Evolutionary conservation across 2,113 vertebrate genomes (phyloP).

Genomic region (Cyrtonyx montezumae): DNA sequence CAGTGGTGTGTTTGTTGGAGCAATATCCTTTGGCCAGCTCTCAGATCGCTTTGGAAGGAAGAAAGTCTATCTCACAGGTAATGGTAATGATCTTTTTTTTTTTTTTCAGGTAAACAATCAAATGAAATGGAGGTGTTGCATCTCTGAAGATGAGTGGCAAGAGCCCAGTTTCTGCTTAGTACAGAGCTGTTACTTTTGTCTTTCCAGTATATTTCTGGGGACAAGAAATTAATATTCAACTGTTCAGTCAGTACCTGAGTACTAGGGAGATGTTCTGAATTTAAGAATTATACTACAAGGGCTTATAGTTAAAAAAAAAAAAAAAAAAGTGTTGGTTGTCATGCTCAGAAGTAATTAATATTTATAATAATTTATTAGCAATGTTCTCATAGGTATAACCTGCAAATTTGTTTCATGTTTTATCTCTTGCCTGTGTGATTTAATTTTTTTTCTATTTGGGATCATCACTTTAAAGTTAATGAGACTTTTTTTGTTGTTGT

Average conservation of each 20-base stretch:
- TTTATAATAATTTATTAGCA: neutral
- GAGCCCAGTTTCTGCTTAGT: neutral
- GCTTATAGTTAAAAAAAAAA: neutral
- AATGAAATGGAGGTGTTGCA: rapidly evolving
- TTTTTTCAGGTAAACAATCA: neutral
- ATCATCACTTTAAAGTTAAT: neutral
- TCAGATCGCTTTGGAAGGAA: slow-evolving; percentile 83
- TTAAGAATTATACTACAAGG: rapidly evolving
- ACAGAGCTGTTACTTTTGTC: neutral
- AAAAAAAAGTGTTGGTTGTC: rapidly evolving
- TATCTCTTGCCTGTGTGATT: neutral
- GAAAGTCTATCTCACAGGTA: slow-evolving; percentile 84
- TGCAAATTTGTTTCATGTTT: neutral
- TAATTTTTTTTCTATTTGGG: neutral
- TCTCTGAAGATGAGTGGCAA: neutral
- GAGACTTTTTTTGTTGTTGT: neutral
- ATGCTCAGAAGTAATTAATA: neutral
- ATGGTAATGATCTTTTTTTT: neutral
- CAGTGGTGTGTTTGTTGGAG: slow-evolving; percentile 83
- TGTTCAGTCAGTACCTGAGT: neutral
- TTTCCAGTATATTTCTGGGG: neutral
- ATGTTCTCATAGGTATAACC: neutral
- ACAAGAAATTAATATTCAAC: neutral
- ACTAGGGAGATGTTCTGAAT: neutral
- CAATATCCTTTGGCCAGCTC: slow-evolving; percentile 83